These are phyloP conservation scores for Dolichopus griseipennis DNA, from an alignment of 2,888 invertebrate species.

Conservation along the genomic window DNA sequence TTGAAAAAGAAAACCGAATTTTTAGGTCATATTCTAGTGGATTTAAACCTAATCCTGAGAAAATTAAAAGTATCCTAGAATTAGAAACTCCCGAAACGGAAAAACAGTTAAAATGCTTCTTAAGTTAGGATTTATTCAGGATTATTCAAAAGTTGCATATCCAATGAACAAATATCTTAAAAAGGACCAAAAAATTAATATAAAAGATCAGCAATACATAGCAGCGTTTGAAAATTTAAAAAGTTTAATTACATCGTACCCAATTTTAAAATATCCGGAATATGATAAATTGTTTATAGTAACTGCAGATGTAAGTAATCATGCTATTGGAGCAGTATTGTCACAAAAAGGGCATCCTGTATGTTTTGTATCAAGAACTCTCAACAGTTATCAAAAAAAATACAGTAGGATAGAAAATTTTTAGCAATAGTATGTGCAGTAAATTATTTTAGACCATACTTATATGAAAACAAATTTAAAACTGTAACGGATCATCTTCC, in stretches of 20 bases:
- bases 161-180: constrained; percentile 21
- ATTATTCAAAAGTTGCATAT: constrained; percentile 20
- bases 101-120: constrained; percentile 15
- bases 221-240: constrained; percentile 22
- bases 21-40: constrained; percentile 13
- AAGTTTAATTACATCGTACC: constrained; percentile 15
- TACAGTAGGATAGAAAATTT: constrained; percentile 20
- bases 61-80: constrained; percentile 12
- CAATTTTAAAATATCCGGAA: constrained; percentile 21
- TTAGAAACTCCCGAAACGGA: constrained; percentile 10
- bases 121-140: constrained; percentile 18
- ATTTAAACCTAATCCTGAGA: constrained; percentile 13
- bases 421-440: constrained; percentile 19
- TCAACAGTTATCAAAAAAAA: constrained; percentile 19
- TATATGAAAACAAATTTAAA: constrained; percentile 20
- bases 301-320: constrained; percentile 20
- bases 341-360: constrained; percentile 19
- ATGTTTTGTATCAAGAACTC: constrained; percentile 18
- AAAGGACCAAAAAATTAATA: constrained; percentile 19
- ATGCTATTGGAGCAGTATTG: constrained; percentile 19
- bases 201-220: constrained; percentile 18
- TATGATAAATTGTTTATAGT: constrained; percentile 19
- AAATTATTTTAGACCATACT: constrained; percentile 18
- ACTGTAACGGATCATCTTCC: constrained; percentile 19
- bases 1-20: constrained; percentile 13